A percentile compares a stretch with the other conserved stretches of the same genome.
Evolutionary conservation across 2,113 vertebrate genomes (phyloP).

Genomic region (Mesembrinibis cayennensis): DNA sequence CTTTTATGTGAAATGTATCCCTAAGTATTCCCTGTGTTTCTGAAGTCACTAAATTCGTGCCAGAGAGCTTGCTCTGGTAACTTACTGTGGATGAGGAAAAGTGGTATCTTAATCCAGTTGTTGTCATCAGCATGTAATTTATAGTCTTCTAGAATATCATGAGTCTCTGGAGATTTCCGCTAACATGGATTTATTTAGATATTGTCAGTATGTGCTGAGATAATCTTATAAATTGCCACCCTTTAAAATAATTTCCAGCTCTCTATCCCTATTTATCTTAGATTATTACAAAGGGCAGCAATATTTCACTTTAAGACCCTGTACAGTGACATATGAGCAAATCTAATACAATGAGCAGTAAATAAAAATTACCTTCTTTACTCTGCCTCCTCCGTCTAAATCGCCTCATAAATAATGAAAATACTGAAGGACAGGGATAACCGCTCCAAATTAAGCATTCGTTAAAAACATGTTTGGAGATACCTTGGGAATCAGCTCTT

Average conservation of each 20-base stretch:
- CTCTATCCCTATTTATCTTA: not conserved
- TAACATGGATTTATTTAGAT: constrained; percentile 22
- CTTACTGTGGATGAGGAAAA: not conserved
- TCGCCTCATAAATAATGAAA: not conserved
- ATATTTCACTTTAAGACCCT: not conserved
- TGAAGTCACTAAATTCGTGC: not conserved
- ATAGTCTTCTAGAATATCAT: not conserved
- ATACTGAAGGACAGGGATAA: not conserved
- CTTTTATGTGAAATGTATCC: not conserved
- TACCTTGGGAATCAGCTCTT: not conserved
- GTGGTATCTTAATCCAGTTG: not conserved
- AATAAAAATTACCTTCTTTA: not conserved
- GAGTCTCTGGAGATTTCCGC: not conserved
- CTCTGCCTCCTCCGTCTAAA: not conserved
- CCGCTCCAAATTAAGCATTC: not conserved
- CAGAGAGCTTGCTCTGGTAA: not conserved
- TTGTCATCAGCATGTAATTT: not conserved
- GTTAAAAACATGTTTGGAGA: not conserved
- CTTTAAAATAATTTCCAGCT: constrained; percentile 1
- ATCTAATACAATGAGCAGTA: not conserved
- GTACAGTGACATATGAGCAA: not conserved
- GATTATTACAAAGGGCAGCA: not conserved
- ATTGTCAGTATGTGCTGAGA: not conserved
- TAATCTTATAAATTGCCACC: not conserved
- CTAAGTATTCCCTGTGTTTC: not conserved